Evolutionary conservation across 2,888 invertebrate species (phyloP).

Genomic region (Parnassius smintheus): DNA sequence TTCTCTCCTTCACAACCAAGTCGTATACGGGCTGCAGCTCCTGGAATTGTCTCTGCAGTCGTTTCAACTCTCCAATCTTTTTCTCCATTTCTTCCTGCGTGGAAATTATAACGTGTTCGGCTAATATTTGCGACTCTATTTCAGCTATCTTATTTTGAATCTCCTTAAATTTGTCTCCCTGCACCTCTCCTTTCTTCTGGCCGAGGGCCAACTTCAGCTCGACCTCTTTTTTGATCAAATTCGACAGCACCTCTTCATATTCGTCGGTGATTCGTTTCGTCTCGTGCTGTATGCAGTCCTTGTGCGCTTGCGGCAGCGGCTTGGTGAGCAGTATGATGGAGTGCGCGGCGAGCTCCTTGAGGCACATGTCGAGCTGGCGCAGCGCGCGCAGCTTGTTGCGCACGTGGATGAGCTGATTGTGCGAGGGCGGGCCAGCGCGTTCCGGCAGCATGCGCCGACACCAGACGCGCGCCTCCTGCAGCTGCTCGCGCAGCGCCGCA

Average conservation of each 20-base stretch:
- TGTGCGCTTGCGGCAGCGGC: constrained; percentile 47
- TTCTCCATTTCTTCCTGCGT: constrained; percentile 60
- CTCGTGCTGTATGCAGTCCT: constrained; percentile 50
- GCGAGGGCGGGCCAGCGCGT: constrained; percentile 42
- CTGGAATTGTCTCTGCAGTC: constrained; percentile 61
- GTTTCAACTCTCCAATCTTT: constrained; percentile 57
- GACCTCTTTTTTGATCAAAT: constrained; percentile 59
- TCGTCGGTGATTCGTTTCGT: constrained; percentile 43
- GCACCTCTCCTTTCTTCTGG: constrained; percentile 61
- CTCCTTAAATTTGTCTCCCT: constrained; percentile 52
- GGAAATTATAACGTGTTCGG: constrained; percentile 77
- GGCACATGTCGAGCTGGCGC: constrained; percentile 57
- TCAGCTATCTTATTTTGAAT: constrained; percentile 69
- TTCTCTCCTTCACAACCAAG: constrained; percentile 67
- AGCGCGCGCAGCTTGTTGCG: constrained; percentile 67
- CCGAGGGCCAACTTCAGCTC: constrained; percentile 68
- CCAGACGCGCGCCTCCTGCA: constrained; percentile 80
- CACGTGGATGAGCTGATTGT: constrained; percentile 74
- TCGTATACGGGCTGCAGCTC: constrained; percentile 64
- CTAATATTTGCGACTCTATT: constrained; percentile 60
- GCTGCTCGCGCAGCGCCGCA: constrained; percentile 70
- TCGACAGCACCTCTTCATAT: constrained; percentile 45
- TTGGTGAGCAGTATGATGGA: constrained; percentile 52
- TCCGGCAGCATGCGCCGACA: constrained; percentile 47
- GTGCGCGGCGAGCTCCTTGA: constrained; percentile 59